Evolutionary conservation across 2,797 vertebrate species (phyloP), one percentile per base, ranked within the genome.

Genomic region (Hemitrygon akajei): DNA sequence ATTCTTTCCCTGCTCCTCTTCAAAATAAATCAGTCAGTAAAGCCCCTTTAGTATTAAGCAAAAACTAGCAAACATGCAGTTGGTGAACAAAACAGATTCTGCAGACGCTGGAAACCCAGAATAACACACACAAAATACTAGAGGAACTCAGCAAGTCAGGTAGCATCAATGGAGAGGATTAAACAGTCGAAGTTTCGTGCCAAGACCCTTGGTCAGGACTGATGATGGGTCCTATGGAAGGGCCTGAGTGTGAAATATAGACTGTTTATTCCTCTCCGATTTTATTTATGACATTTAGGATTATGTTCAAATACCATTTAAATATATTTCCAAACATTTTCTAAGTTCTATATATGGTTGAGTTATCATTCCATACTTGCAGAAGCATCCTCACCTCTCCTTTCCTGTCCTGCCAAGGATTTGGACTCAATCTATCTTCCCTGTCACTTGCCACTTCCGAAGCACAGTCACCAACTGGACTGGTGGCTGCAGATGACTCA

Each of bases 371-470:
- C 11, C 69, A 92, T 34, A 11, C 25, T 73, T 27, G 66, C 69
- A 75, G 3, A 27, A 63, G 22, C 27, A 0, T 87, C 20, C 95
- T 96, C 95, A 99, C 98, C 98, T 99, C 99, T 75, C 97, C 97
- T 95, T 97, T 98, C 95, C 98, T 98, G 95, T 99, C 99, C 94
- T 98, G 98, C 99, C 99, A 99, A 0, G 97, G 98, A 94, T 97
- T 98, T 82, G 98, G 98, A 95, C 98, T 99, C 95, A 98, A 95
- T 25, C 97, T 96, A n/a, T 98, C 99, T 94, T 99, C 98, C 0
- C 95, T 69, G 94, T 99, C 98, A 63, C 96, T 94, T 1, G 96
- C 95, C 71, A 98, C 94, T 10, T 97, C 94, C 56, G 97, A 96
- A 7, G 98, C 97, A 94, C 99, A 98, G 47, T 97, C 97, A 69